A percentile compares a stretch with the other conserved stretches of the same genome.
phyloP scores from a whole-genome alignment of 1,140 invertebrate species.

The Panonychus citri region DNA sequence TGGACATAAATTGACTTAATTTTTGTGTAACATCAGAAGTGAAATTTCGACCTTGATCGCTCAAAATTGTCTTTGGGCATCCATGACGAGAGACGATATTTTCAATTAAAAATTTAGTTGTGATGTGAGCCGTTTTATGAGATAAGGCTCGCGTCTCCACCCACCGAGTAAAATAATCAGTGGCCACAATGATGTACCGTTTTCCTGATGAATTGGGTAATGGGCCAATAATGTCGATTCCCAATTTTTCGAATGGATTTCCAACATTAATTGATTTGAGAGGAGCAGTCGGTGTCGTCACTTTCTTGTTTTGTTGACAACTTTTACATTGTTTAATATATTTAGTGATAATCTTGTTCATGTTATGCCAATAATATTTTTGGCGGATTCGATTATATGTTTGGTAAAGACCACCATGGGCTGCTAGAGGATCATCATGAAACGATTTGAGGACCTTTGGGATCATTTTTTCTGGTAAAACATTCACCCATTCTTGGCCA shows the following conservation, averaged over 20 bases:
- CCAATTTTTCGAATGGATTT: neutral
- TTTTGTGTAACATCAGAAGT: neutral
- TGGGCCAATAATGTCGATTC: neutral
- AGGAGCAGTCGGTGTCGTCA: too few relatives aligned
- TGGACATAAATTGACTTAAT: too few relatives aligned
- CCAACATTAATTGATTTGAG: neutral
- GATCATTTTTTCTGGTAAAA: too few relatives aligned
- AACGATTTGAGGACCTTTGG: neutral
- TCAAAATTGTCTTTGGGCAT: neutral
- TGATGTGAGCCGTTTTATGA: neutral
- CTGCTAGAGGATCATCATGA: neutral
- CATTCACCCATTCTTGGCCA: too few relatives aligned
- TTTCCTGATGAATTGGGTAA: neutral
- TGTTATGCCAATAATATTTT: conserved; percentile 1
- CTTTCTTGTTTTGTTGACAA: neutral
- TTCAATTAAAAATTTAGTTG: neutral
- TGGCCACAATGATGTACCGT: neutral
- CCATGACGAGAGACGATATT: neutral
- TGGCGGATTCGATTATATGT: neutral
- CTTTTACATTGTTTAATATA: neutral
- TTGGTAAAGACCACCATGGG: conserved; percentile 1
- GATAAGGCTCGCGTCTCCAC: neutral
- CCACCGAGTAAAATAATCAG: neutral
- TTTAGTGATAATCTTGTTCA: neutral
- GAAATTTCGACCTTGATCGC: neutral